These are phyloP conservation scores for Oreortyx pictus DNA, from an alignment of 2,797 vertebrate genomes.

Conservation along the genomic window DNA sequence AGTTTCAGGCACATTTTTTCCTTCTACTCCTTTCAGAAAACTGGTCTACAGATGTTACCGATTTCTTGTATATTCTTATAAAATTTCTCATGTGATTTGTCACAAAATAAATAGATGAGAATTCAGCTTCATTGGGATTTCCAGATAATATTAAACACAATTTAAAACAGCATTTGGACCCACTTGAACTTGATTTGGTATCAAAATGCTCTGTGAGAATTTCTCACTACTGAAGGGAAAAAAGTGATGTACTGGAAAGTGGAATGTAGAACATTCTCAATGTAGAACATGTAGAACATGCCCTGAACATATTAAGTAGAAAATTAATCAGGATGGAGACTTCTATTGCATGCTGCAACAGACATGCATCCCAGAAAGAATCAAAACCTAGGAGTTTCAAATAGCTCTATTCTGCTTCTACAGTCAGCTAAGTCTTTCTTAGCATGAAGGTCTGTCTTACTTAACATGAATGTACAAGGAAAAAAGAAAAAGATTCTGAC, in stretches of 20 bases:
- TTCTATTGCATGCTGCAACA: not conserved
- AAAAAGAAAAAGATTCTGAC: not conserved
- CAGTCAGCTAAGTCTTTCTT: not conserved
- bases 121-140: not conserved
- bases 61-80: constrained; percentile 5
- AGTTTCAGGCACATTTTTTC: not conserved
- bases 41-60: not conserved
- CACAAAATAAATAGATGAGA: constrained; percentile 6
- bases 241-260: constrained; percentile 12
- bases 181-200: constrained; percentile 27
- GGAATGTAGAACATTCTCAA: not conserved
- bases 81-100: not conserved
- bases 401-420: not conserved
- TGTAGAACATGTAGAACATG: not conserved
- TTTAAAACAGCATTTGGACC: not conserved
- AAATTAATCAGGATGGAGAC: not conserved
- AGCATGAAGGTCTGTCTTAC: not conserved
- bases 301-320: not conserved
- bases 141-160: not conserved
- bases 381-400: not conserved
- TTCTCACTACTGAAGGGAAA: not conserved
- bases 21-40: not conserved
- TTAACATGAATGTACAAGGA: not conserved
- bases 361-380: not conserved
- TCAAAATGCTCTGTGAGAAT: not conserved